These are phyloP conservation scores for Orthosia gothica DNA, from an alignment of 2,888 invertebrate genomes.

Conservation along the genomic window DNA sequence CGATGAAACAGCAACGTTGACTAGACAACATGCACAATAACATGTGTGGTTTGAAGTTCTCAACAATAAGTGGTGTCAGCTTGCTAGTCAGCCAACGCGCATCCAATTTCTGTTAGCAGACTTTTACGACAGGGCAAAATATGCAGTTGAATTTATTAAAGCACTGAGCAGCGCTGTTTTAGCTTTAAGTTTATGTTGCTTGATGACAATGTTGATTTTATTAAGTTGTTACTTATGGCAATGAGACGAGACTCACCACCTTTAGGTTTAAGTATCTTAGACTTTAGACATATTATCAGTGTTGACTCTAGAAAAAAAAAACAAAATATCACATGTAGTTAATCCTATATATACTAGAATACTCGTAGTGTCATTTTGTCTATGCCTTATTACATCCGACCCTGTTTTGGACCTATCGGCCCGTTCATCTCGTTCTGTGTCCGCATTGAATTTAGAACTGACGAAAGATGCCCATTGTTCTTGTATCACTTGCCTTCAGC, in stretches of 20 bases:
- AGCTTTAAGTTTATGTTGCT: background rate
- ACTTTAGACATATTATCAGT: too few relatives aligned
- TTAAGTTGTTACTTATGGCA: background rate
- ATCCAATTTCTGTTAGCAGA: constrained; percentile 57
- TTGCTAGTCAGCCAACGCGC: constrained; percentile 48
- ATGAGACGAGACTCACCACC: background rate
- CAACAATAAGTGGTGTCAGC: constrained; percentile 63
- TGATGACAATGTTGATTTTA: constrained; percentile 8
- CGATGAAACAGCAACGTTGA: constrained; percentile 35
- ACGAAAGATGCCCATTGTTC: background rate
- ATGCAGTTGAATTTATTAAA: constrained; percentile 41
- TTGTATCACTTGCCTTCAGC: background rate
- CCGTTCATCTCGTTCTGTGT: too few relatives aligned
- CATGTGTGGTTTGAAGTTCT: constrained; percentile 55
- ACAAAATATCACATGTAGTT: too few relatives aligned
- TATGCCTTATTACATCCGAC: too few relatives aligned
- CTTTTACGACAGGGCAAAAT: constrained; percentile 46
- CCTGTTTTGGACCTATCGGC: too few relatives aligned
- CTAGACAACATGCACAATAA: constrained; percentile 49
- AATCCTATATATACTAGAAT: too few relatives aligned
- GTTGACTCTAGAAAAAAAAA: too few relatives aligned
- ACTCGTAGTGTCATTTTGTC: too few relatives aligned
- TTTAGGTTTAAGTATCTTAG: too few relatives aligned
- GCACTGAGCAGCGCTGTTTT: constrained; percentile 13
- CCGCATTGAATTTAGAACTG: background rate